Evolutionary conservation across 2,113 vertebrate genomes (phyloP).

Genomic region (Corythaeola cristata): DNA sequence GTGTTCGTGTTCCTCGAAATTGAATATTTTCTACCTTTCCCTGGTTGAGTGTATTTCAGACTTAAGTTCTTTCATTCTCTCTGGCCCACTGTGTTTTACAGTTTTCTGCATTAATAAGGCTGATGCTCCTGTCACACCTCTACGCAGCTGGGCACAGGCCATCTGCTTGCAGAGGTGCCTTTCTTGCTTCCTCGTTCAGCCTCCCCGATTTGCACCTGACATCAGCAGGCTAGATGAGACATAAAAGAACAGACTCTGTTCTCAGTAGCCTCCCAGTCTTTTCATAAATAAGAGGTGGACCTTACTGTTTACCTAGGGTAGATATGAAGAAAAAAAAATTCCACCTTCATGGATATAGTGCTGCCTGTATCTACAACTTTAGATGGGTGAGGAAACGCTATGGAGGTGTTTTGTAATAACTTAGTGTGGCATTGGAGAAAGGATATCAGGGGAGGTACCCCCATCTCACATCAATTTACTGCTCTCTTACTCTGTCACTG

Average conservation of each 20-base stretch:
- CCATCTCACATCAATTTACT: neutral
- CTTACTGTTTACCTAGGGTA: neutral
- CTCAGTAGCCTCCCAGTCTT: neutral
- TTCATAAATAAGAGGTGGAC: neutral
- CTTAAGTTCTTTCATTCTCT: neutral
- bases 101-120: neutral
- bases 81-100: neutral
- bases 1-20: neutral
- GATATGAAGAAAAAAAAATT: neutral
- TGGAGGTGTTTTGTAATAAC: neutral
- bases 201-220: neutral
- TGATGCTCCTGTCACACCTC: neutral
- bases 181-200: neutral
- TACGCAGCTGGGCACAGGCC: rapidly evolving
- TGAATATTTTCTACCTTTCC: neutral
- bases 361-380: neutral
- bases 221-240: neutral
- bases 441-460: neutral
- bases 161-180: neutral
- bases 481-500: neutral
- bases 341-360: neutral
- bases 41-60: neutral
- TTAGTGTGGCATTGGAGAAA: neutral
- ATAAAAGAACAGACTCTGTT: neutral
- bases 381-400: neutral